Conservation (phyloP, 2,113 vertebrate species). For the Felis catus region F.catus_Fca126_mat1.0 CM031415.1:83503501-83504000, state of each 20-base stretch:
- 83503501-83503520: constrained; percentile 17
- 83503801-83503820: constrained; percentile 58
- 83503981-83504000: background rate
- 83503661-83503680: constrained; percentile 68
- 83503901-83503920: background rate
- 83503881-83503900: background rate
- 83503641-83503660: constrained; percentile 23
- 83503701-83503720: constrained; percentile 69
- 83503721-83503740: constrained; percentile 68
- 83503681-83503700: constrained; percentile 71
- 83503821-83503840: background rate
- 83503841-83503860: constrained; percentile 51
- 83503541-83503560: constrained; percentile 29
- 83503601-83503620: constrained; percentile 63
- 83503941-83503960: background rate
- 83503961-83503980: background rate
- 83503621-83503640: constrained; percentile 37
- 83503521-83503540: background rate
- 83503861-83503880: constrained; percentile 52
- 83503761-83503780: constrained; percentile 64
- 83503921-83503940: background rate
- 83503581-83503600: background rate
- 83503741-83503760: constrained; percentile 65
- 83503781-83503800: constrained; percentile 55
- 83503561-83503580: background rate